These are phyloP conservation scores for Xestia ashworthii DNA, from an alignment of 2,888 invertebrate species.

Conservation along the genomic window DNA sequence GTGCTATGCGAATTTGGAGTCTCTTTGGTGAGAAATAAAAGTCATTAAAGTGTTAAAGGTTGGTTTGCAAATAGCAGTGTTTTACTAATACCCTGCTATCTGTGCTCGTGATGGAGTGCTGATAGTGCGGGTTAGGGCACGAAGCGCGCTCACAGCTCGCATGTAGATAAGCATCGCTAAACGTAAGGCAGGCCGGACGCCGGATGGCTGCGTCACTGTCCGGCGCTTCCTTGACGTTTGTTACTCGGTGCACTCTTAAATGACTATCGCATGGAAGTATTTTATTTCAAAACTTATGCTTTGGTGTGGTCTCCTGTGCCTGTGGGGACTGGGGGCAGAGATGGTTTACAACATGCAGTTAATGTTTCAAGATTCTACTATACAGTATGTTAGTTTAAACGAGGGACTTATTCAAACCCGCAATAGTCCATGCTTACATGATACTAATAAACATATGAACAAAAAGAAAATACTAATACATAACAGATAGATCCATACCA, in stretches of 20 bases:
- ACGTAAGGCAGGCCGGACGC: constrained; percentile 10
- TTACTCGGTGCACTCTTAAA: background rate
- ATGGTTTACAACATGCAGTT: background rate
- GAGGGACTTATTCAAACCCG: no score
- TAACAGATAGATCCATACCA: no score
- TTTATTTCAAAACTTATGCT: background rate
- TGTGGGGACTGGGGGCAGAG: no score
- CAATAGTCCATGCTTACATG: no score
- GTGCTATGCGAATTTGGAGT: background rate
- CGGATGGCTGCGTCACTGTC: background rate
- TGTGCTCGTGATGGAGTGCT: constrained; percentile 27
- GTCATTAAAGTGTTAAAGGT: background rate
- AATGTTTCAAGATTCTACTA: background rate
- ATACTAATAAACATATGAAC: no score
- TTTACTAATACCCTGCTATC: constrained; percentile 23
- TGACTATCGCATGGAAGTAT: background rate
- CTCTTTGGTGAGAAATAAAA: background rate
- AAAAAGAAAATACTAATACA: no score
- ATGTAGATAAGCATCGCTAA: constrained; percentile 30
- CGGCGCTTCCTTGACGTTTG: background rate
- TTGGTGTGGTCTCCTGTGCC: background rate
- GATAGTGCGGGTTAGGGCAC: constrained; percentile 7
- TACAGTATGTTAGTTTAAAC: no score
- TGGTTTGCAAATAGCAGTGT: constrained; percentile 16
- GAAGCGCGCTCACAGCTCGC: constrained; percentile 13